A percentile compares a stretch with the other conserved stretches of the same genome.
Evolutionary conservation across 2,888 invertebrate species (phyloP).

Genomic region (Oithona nana): DNA sequence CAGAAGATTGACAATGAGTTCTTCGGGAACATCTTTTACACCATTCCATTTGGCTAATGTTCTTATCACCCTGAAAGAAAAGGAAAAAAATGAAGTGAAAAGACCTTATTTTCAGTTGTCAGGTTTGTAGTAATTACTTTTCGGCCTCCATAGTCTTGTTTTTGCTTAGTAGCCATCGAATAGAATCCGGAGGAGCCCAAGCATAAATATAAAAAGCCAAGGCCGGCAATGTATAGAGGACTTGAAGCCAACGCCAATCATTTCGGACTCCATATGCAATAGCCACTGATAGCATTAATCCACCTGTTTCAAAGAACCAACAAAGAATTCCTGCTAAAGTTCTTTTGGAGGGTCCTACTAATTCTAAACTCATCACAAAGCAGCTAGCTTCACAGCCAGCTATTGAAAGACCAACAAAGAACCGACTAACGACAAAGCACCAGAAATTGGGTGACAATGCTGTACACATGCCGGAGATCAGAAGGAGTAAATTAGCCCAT

Average conservation of each 20-base stretch:
- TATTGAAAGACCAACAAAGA: conserved; percentile 9
- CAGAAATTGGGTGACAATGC: not conserved
- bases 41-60: not conserved
- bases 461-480: not conserved
- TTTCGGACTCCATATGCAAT: conserved; percentile 5
- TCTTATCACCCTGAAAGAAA: not conserved
- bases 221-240: conserved; percentile 6
- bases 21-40: not conserved
- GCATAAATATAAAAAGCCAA: not conserved
- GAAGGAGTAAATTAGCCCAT: not conserved
- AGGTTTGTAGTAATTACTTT: not conserved
- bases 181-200: conserved; percentile 9
- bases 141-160: conserved; percentile 3
- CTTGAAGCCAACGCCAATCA: conserved; percentile 11
- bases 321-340: conserved; percentile 15
- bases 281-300: not conserved
- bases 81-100: too few relatives aligned
- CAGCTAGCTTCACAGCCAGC: conserved; percentile 13
- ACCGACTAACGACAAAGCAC: not conserved
- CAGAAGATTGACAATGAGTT: not conserved
- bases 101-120: not conserved
- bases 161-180: conserved; percentile 1
- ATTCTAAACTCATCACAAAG: conserved; percentile 15
- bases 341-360: conserved; percentile 16
- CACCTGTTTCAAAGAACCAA: conserved; percentile 17